These are phyloP conservation scores for Platichthys flesus DNA, from an alignment of 2,113 vertebrate genomes.

Conservation along the genomic window DNA sequence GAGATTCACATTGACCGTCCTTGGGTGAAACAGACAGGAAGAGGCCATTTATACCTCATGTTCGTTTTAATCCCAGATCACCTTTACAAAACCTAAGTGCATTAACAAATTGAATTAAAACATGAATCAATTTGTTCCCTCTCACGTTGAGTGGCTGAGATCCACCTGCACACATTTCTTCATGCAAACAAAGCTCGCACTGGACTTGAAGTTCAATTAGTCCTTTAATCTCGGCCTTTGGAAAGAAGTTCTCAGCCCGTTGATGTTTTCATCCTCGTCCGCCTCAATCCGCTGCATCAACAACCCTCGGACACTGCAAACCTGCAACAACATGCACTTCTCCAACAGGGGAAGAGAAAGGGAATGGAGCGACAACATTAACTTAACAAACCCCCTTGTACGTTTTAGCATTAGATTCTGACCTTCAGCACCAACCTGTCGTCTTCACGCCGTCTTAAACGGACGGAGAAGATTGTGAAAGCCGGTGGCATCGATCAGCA, in stretches of 20 bases:
- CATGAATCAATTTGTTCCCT: too few relatives aligned
- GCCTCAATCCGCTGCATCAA: neutral
- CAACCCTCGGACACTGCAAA: neutral
- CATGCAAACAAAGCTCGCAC: neutral
- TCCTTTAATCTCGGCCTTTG: neutral
- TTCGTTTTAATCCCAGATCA: too few relatives aligned
- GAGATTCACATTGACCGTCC: too few relatives aligned
- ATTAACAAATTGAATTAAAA: neutral
- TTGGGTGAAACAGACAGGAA: too few relatives aligned
- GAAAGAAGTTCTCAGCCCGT: neutral
- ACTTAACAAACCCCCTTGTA: too few relatives aligned
- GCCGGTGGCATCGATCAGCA: constrained; percentile 3
- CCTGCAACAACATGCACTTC: neutral
- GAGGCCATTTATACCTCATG: too few relatives aligned
- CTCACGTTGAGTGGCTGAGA: too few relatives aligned
- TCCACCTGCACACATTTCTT: neutral
- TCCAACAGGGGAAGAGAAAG: too few relatives aligned
- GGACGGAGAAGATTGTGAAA: neutral
- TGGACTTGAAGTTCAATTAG: too few relatives aligned
- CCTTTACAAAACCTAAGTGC: neutral
- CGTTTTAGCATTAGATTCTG: too few relatives aligned
- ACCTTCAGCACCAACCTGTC: neutral
- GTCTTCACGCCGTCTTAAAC: neutral
- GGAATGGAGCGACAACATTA: too few relatives aligned
- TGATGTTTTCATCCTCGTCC: neutral